A percentile compares a stretch with the other conserved stretches of the same genome.
phyloP scores from a whole-genome alignment of 2,113 vertebrate species.

The Ginglymostoma cirratum region DNA sequence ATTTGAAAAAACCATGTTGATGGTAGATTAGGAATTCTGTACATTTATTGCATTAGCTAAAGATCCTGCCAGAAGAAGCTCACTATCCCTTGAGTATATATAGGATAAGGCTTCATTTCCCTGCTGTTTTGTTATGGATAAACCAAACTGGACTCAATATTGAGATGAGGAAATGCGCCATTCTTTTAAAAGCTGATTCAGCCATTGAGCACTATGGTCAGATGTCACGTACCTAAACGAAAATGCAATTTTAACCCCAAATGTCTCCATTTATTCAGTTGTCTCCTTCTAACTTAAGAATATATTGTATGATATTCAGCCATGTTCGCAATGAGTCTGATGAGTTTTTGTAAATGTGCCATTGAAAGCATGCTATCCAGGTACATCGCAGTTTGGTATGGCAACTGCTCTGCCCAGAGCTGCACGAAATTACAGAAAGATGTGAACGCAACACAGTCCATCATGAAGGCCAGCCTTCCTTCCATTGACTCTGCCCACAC shows the following conservation, averaged over 20 bases:
- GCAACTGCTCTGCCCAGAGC: too few relatives aligned
- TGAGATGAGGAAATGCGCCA: not conserved
- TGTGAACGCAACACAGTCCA: too few relatives aligned
- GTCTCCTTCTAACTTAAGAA: not conserved
- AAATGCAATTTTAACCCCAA: not conserved
- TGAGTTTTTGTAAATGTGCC: too few relatives aligned
- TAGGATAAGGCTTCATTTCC: not conserved
- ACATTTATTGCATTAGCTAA: slow-evolving; percentile 31
- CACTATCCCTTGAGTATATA: not conserved
- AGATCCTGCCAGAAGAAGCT: not conserved
- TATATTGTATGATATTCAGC: not conserved
- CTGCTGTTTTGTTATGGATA: not conserved
- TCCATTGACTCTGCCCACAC: too few relatives aligned
- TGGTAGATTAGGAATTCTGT: slow-evolving; percentile 16
- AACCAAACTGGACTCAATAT: not conserved
- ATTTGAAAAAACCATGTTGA: slow-evolving; percentile 18
- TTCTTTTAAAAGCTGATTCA: not conserved
- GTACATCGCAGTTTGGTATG: too few relatives aligned
- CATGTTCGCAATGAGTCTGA: too few relatives aligned
- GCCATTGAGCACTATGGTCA: not conserved
- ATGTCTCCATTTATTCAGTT: not conserved
- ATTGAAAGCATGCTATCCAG: too few relatives aligned
- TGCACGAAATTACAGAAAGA: too few relatives aligned
- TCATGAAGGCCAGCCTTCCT: too few relatives aligned
- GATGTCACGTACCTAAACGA: not conserved